These are phyloP conservation scores for Nephrocerus scutellatus DNA, from an alignment of 2,888 invertebrate genomes.

Conservation along the genomic window DNA sequence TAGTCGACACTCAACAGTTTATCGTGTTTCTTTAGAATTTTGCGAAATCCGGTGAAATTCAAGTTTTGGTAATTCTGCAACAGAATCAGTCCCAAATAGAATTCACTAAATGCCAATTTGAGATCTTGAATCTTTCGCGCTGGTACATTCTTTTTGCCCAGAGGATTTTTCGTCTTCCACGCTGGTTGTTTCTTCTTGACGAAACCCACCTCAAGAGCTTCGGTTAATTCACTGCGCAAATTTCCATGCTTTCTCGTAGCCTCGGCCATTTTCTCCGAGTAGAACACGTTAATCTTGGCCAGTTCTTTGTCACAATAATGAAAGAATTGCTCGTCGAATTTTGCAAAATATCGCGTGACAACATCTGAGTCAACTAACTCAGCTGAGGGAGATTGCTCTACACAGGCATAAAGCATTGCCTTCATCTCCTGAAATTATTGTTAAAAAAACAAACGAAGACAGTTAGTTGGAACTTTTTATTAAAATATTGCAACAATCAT, in stretches of 20 bases:
- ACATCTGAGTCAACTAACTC: constrained; percentile 67
- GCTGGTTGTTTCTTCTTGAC: constrained; percentile 41
- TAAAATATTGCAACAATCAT: no score
- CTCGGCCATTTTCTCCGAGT: constrained; percentile 83
- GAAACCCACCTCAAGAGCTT: constrained; percentile 47
- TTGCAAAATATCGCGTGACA: constrained; percentile 64
- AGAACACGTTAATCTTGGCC: constrained; percentile 83
- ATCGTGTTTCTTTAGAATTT: constrained; percentile 86
- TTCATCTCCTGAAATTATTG: constrained; percentile 65
- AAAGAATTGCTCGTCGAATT: constrained; percentile 80
- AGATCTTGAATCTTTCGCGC: constrained; percentile 70
- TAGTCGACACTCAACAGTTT: constrained; percentile 63
- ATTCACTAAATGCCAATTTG: constrained; percentile 83
- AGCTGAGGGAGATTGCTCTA: constrained; percentile 69
- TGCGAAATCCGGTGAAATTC: constrained; percentile 83
- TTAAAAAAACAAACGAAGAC: neutral
- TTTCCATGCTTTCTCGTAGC: constrained; percentile 73
- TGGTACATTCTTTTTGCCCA: constrained; percentile 50
- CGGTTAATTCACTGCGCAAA: constrained; percentile 63
- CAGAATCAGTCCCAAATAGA: constrained; percentile 77
- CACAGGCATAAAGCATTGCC: constrained; percentile 69
- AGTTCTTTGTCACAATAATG: constrained; percentile 78
- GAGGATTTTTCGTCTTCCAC: constrained; percentile 44
- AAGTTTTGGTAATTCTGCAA: constrained; percentile 84
- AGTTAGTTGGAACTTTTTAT: neutral